Evolutionary conservation across 2,888 invertebrate species (phyloP).

Genomic region (Stenodema calcarata): DNA sequence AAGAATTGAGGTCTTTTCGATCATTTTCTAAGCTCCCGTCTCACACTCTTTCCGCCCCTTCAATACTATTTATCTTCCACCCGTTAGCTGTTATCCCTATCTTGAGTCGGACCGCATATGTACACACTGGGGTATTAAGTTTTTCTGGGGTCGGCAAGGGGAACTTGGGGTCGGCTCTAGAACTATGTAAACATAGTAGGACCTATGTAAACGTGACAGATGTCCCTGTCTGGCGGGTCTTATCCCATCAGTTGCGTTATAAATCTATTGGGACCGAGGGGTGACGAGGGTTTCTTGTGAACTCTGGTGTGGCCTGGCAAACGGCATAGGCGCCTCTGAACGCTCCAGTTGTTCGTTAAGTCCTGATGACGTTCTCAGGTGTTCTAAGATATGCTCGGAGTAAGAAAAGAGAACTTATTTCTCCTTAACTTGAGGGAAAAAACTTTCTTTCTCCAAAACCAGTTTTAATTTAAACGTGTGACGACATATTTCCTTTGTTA

Average conservation of each 20-base stretch:
- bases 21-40: background rate
- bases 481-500: too few relatives aligned
- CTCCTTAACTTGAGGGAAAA: too few relatives aligned
- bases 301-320: background rate
- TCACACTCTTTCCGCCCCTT: background rate
- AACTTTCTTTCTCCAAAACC: too few relatives aligned
- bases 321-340: background rate
- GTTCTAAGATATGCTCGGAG: background rate
- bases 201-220: slow-evolving; percentile 48
- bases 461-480: too few relatives aligned
- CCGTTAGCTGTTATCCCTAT: slow-evolving; percentile 43
- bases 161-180: background rate
- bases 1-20: background rate
- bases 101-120: slow-evolving; percentile 30
- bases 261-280: slow-evolving; percentile 2
- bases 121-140: slow-evolving; percentile 47
- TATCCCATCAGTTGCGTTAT: slow-evolving; percentile 31
- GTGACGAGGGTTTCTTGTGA: background rate
- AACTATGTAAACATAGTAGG: slow-evolving; percentile 47
- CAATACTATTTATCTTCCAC: slow-evolving; percentile 26
- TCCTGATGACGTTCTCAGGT: background rate
- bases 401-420: background rate
- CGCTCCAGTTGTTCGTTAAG: background rate
- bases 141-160: slow-evolving; percentile 22
- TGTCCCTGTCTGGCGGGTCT: slow-evolving; percentile 41